A percentile compares a stretch with the other conserved stretches of the same genome.
phyloP scores from a whole-genome alignment of 2,113 vertebrate genomes.

The Coreoperca whiteheadi region DNA sequence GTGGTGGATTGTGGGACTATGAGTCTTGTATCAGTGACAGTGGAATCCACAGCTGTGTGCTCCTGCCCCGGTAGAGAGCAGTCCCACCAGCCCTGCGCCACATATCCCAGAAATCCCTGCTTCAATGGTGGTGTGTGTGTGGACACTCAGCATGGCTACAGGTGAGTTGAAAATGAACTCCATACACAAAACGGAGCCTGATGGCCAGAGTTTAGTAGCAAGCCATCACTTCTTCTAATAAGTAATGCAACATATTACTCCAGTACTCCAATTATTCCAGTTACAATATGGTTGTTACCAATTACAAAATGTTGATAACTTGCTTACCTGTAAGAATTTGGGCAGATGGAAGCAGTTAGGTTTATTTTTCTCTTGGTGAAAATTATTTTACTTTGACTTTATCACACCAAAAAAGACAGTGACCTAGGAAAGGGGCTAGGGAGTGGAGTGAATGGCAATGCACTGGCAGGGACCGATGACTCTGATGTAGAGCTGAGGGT shows the following conservation, averaged over 20 bases:
- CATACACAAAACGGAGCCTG: not conserved
- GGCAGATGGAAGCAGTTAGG: not conserved
- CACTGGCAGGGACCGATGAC: no score
- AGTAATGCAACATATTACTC: not conserved
- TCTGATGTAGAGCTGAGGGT: no score
- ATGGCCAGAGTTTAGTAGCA: no score
- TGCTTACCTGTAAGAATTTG: not conserved
- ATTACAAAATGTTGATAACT: not conserved
- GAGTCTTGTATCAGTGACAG: slow-evolving; percentile 84
- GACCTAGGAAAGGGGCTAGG: no score
- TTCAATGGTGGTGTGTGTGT: slow-evolving; percentile 88
- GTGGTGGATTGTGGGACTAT: slow-evolving; percentile 85
- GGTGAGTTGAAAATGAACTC: slow-evolving; percentile 77
- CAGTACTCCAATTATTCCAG: not conserved
- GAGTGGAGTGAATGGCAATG: no score
- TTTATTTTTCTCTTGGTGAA: not conserved
- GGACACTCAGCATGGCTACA: slow-evolving; percentile 89
- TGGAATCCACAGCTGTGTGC: slow-evolving; percentile 79
- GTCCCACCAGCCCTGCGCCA: slow-evolving; percentile 84
- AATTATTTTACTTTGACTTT: not conserved
- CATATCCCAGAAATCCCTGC: slow-evolving; percentile 87
- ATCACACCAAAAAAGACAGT: not conserved
- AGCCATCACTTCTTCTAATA: not conserved
- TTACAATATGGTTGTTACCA: not conserved
- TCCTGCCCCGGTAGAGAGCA: slow-evolving; percentile 82